Percentiles rank a stretch among this genome's conserved stretches.
phyloP scores from a whole-genome alignment of 2,888 invertebrate species.

The Meghimatium bilineatum region DNA sequence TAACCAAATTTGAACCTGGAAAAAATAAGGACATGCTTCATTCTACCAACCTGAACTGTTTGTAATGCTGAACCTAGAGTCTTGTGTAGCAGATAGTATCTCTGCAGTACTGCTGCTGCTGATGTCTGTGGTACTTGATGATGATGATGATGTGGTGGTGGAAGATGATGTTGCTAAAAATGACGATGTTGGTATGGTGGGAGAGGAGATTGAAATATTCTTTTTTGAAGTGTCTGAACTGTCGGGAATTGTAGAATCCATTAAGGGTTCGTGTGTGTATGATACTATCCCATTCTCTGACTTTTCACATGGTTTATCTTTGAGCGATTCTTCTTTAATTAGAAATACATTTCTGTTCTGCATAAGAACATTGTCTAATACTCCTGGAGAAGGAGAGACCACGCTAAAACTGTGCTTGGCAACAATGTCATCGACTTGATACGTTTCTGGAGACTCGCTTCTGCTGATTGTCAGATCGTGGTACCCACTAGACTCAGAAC shows the following conservation, averaged over 20 bases:
- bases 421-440: conserved; percentile 51
- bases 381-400: conserved; percentile 65
- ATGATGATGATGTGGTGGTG: not conserved
- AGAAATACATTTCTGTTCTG: conserved; percentile 60
- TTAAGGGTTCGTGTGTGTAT: conserved; percentile 3
- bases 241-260: conserved; percentile 29
- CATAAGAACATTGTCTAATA: conserved; percentile 61
- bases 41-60: not conserved
- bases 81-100: not conserved
- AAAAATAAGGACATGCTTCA: not conserved
- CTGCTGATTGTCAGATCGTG: conserved; percentile 82
- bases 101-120: not conserved
- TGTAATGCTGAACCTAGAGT: too few relatives aligned
- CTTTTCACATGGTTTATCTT: conserved; percentile 21
- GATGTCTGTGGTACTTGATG: not conserved
- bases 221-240: conserved; percentile 54
- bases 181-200: not conserved
- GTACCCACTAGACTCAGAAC: conserved; percentile 80
- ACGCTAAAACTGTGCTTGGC: conserved; percentile 62
- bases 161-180: not conserved
- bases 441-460: conserved; percentile 73
- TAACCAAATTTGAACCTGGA: too few relatives aligned
- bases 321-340: conserved; percentile 17
- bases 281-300: conserved; percentile 31
- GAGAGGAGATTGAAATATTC: conserved; percentile 66